Conservation (phyloP, 37 sponge, comb jelly and placozoan species). For the Haliclona indistincta region DNA sequence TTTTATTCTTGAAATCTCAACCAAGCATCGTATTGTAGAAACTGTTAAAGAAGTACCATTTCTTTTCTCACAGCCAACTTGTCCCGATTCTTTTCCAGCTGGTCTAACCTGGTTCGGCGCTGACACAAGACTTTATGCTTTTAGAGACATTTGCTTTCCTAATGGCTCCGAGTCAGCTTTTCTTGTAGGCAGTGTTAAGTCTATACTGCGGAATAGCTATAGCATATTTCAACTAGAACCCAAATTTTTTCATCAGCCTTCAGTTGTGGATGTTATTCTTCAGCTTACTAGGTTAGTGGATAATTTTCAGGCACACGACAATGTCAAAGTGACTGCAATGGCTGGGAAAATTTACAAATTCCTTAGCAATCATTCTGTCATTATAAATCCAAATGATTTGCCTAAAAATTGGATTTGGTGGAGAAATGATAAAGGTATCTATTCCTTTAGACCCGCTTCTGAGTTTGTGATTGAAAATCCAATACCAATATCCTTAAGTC, state of each 20-base stretch:
- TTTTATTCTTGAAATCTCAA: background rate
- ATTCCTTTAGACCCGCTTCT: too few relatives aligned
- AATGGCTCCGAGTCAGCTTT: background rate
- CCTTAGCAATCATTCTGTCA: background rate
- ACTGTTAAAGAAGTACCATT: conserved; percentile 11
- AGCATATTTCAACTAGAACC: conserved; percentile 4
- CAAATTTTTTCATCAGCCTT: background rate
- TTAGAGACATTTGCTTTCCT: background rate
- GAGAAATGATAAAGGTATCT: too few relatives aligned
- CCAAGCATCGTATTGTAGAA: background rate
- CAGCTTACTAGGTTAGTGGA: background rate
- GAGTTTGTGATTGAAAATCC: too few relatives aligned
- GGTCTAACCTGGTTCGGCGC: conserved; percentile 28
- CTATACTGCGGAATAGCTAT: conserved; percentile 1
- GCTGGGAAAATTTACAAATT: background rate
- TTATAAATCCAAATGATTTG: background rate
- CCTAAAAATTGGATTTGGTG: conserved; percentile 13
- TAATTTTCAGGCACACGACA: background rate
- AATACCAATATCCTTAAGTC: too few relatives aligned
- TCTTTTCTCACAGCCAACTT: conserved; percentile 1
- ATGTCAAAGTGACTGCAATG: background rate
- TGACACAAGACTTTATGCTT: too few relatives aligned
- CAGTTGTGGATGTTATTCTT: background rate
- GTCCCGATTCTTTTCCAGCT: conserved; percentile 17
- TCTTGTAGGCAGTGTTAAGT: conserved; percentile 26